Conservation (phyloP, 2,888 invertebrate species). For the Mallateleia sp. region DNA sequence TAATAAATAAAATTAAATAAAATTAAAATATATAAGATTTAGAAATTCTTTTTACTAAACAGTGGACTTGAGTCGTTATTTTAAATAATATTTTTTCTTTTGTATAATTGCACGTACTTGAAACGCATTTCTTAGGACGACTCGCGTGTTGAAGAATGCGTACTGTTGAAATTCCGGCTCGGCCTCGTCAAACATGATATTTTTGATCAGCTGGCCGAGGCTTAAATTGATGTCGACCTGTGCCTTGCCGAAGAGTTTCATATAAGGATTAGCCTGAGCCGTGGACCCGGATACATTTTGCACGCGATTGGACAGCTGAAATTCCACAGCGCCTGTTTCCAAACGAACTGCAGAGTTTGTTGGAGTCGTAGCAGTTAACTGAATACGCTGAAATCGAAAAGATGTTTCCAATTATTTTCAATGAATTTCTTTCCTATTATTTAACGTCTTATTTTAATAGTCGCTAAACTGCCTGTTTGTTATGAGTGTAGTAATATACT, state of each 20-base stretch:
- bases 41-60: too few species aligned
- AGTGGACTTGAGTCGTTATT: too few species aligned
- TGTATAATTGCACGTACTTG: too few species aligned
- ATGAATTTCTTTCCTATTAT: too few species aligned
- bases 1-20: too few species aligned
- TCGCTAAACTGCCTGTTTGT: too few species aligned
- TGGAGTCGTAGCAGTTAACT: constrained; percentile 99
- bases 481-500: too few species aligned
- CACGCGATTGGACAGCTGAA: constrained; percentile 98
- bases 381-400: constrained; percentile 93
- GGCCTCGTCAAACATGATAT: constrained; percentile 99
- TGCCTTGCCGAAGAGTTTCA: constrained; percentile 94
- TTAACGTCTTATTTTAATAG: too few species aligned
- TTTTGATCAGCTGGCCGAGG: constrained; percentile 97
- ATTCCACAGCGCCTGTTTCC: constrained; percentile 98
- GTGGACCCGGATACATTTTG: constrained; percentile 94
- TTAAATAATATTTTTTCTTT: too few species aligned
- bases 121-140: constrained; percentile 94
- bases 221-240: constrained; percentile 98
- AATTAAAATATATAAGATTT: too few species aligned
- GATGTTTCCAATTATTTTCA: background rate
- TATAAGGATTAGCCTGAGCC: constrained; percentile 91
- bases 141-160: constrained; percentile 99
- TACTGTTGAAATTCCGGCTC: constrained; percentile 99
- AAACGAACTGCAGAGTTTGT: constrained; percentile 98